phyloP scores from a whole-genome alignment of 2,888 invertebrate species.

The Nemotelus pantherinus region DNA sequence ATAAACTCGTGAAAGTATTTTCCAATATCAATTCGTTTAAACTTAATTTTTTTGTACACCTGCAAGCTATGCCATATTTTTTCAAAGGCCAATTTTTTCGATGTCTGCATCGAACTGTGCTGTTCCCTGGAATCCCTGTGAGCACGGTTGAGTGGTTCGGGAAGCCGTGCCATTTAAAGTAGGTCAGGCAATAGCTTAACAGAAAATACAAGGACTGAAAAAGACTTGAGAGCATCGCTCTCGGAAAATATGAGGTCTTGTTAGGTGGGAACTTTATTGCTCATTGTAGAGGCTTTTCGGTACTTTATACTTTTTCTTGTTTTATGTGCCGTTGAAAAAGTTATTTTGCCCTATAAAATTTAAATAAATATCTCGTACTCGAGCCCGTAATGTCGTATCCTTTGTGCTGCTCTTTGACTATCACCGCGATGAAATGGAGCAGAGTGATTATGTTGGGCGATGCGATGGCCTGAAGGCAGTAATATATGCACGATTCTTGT shows the following conservation, averaged over 20 bases:
- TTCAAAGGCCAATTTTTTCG: no score
- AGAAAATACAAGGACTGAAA: slow-evolving; percentile 31
- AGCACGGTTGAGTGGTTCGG: background rate
- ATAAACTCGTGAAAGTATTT: no score
- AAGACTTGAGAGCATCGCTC: slow-evolving; percentile 32
- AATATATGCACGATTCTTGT: no score
- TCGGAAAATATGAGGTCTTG: slow-evolving; percentile 33
- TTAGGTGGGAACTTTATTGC: slow-evolving; percentile 38
- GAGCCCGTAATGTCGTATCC: background rate
- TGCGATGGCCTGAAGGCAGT: no score
- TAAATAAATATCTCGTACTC: slow-evolving; percentile 25
- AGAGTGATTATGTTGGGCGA: no score
- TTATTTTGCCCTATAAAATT: slow-evolving; percentile 37
- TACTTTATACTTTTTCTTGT: slow-evolving; percentile 36
- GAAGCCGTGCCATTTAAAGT: slow-evolving; percentile 22
- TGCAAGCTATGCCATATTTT: no score
- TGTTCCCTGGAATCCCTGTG: no score
- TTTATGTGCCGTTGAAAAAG: slow-evolving; percentile 21
- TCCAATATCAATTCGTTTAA: no score
- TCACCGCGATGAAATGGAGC: background rate
- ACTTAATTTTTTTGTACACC: no score
- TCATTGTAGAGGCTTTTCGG: slow-evolving; percentile 35
- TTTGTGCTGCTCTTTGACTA: background rate
- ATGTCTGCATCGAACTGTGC: no score
- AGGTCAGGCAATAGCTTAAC: slow-evolving; percentile 40